phyloP scores from a whole-genome alignment of 2,113 vertebrate genomes.

The Montifringilla adamsi region DNA sequence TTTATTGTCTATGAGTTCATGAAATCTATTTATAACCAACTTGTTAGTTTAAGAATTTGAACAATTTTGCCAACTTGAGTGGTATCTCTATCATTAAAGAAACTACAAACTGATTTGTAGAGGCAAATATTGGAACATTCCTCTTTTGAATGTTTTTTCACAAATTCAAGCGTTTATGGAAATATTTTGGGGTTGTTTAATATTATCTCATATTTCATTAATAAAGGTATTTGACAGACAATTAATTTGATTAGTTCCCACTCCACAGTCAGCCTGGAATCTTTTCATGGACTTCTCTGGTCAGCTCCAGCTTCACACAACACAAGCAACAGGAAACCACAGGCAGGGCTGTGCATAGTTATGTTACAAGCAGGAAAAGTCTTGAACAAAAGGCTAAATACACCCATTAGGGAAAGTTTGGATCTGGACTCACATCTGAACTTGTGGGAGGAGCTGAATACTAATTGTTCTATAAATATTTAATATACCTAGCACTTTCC shows the following conservation, averaged over 20 bases:
- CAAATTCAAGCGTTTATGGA: background rate
- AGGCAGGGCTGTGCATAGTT: background rate
- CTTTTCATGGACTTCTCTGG: background rate
- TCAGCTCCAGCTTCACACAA: background rate
- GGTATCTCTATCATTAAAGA: background rate
- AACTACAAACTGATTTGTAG: background rate
- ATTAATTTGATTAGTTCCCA: background rate
- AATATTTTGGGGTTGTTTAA: background rate
- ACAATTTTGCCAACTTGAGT: background rate
- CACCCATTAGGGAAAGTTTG: background rate
- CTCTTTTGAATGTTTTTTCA: background rate
- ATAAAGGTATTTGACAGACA: background rate
- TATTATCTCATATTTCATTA: background rate
- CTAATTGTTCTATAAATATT: constrained; percentile 44
- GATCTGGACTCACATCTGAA: background rate
- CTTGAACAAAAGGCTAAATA: background rate
- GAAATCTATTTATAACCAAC: background rate
- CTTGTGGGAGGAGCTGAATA: background rate
- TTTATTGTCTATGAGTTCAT: background rate
- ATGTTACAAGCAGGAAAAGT: background rate
- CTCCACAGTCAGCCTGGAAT: background rate
- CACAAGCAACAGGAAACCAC: background rate
- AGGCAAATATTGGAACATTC: background rate
- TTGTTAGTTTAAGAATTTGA: background rate
- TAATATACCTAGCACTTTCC: constrained; percentile 8